phyloP scores from a whole-genome alignment of 2,113 vertebrate genomes.

The Isichthys henryi region DNA sequence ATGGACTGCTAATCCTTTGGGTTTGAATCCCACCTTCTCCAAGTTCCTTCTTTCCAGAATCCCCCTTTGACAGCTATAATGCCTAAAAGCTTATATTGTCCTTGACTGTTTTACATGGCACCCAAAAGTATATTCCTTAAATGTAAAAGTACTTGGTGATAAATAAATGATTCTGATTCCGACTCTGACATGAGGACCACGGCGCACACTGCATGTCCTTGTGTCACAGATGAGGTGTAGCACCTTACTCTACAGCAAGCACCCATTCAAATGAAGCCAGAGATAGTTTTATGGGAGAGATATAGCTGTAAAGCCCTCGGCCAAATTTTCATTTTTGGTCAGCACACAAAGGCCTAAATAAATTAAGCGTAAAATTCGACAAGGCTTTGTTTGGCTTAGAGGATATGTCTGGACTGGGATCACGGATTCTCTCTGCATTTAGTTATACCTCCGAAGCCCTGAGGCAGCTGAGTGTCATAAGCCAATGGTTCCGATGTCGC shows the following conservation, averaged over 20 bases:
- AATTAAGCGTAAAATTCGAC: conserved; percentile 10
- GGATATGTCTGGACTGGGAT: background rate
- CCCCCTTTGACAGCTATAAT: background rate
- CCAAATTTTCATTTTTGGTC: conserved; percentile 6
- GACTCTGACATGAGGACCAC: background rate
- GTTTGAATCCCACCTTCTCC: background rate
- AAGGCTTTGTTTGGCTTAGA: background rate
- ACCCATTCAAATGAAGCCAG: conserved; percentile 22
- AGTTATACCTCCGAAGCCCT: background rate
- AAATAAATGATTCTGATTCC: background rate
- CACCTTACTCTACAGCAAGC: conserved; percentile 27
- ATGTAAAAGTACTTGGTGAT: background rate
- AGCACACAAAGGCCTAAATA: conserved; percentile 9
- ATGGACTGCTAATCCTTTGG: background rate
- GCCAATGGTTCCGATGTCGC: background rate
- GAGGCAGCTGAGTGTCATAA: background rate
- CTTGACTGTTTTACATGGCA: background rate
- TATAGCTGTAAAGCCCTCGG: conserved; percentile 34
- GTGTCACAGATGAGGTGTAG: conserved; percentile 27
- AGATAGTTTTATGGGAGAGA: conserved; percentile 34
- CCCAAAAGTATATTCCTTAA: background rate
- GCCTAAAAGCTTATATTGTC: background rate
- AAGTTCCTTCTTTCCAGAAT: background rate
- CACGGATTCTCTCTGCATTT: background rate
- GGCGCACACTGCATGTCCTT: background rate